Evolutionary conservation across 2,113 vertebrate genomes (phyloP).

Genomic region (Cynocephalus volans): DNA sequence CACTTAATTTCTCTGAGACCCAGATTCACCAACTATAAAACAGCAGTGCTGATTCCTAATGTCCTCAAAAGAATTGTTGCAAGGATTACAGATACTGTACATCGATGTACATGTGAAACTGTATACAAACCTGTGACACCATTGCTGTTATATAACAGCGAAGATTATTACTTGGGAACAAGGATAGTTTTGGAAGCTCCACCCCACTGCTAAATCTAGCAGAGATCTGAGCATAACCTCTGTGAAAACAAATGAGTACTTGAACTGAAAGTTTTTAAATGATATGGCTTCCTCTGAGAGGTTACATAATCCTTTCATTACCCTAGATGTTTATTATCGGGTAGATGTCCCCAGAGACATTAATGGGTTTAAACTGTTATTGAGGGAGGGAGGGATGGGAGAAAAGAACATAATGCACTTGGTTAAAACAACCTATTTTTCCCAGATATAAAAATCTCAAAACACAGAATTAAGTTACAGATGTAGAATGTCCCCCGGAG

Average conservation of each 20-base stretch:
- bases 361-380: conserved; percentile 67
- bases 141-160: background rate
- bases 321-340: conserved; percentile 68
- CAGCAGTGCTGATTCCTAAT: background rate
- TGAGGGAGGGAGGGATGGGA: conserved; percentile 57
- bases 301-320: conserved; percentile 75
- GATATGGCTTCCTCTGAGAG: conserved; percentile 55
- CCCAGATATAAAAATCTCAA: conserved; percentile 62
- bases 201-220: conserved; percentile 70
- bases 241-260: conserved; percentile 79
- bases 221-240: conserved; percentile 66
- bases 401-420: conserved; percentile 58
- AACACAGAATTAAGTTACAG: conserved; percentile 78
- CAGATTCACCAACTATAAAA: background rate
- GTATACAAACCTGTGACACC: background rate
- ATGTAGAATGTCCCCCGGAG: conserved; percentile 23
- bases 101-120: background rate
- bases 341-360: conserved; percentile 73
- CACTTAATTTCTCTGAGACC: background rate
- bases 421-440: conserved; percentile 68
- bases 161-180: conserved; percentile 2
- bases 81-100: background rate
- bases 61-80: background rate
- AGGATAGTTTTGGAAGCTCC: conserved; percentile 72
- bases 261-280: conserved; percentile 80